Percentiles rank a stretch among this genome's conserved stretches.
phyloP scores from a whole-genome alignment of 1,140 invertebrate species.

The Atta cephalotes region DNA sequence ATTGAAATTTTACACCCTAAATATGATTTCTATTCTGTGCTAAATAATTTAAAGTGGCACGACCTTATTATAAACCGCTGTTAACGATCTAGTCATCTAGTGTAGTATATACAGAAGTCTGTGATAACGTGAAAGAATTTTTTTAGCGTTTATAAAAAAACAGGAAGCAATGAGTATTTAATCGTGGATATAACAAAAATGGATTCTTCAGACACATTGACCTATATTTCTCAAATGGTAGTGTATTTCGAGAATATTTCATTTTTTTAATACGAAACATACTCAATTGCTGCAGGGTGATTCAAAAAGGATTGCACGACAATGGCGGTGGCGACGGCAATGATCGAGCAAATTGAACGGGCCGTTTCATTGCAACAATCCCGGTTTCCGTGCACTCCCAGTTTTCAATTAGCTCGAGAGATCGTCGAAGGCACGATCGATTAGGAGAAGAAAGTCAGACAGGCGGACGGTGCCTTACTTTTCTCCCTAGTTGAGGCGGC shows the following conservation, averaged over 20 bases:
- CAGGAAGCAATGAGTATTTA: neutral
- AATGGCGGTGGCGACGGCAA: neutral
- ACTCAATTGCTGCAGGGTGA: neutral
- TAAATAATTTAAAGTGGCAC: no score
- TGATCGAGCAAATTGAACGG: conserved; percentile 47
- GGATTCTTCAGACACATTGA: neutral
- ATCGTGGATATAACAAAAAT: neutral
- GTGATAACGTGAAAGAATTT: neutral
- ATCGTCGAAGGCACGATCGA: conserved; percentile 56
- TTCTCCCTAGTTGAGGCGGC: conserved; percentile 23
- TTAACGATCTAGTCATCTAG: no score
- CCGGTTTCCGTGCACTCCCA: conserved; percentile 49
- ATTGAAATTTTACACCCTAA: no score
- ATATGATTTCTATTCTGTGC: no score
- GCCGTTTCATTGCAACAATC: conserved; percentile 56
- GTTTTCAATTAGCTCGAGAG: conserved; percentile 54
- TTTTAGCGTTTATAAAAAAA: neutral
- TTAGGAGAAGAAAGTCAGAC: conserved; percentile 58
- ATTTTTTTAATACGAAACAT: neutral
- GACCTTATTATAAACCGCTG: no score
- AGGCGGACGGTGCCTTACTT: conserved; percentile 39
- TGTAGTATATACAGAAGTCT: no score
- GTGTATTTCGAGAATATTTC: neutral
- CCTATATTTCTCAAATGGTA: neutral
- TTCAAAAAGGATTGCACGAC: neutral